These are phyloP conservation scores for Spinibarbus caldwelli DNA, from an alignment of 2,797 vertebrate species.

Conservation along the genomic window DNA sequence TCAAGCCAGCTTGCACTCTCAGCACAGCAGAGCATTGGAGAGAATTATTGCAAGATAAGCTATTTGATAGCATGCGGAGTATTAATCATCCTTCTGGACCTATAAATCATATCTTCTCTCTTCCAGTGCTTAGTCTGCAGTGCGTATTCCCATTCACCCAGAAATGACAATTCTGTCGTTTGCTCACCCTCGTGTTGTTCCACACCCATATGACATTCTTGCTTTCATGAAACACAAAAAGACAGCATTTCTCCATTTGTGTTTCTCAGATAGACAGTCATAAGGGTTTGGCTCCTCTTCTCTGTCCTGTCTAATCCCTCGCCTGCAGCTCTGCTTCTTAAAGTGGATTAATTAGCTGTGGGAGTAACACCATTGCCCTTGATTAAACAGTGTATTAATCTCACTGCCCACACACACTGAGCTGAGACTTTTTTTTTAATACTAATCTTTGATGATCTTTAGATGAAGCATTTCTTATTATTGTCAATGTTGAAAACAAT, in stretches of 20 bases:
- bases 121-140: not conserved
- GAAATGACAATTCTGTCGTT: not conserved
- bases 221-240: not conserved
- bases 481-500: not conserved
- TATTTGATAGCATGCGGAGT: conserved; percentile 5
- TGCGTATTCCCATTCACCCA: not conserved
- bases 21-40: not conserved
- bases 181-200: not conserved
- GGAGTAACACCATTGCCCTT: conserved; percentile 39
- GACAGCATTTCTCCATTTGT: not conserved
- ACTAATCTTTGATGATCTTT: not conserved
- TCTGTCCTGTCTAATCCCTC: conserved; percentile 8
- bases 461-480: not conserved
- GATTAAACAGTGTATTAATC: conserved; percentile 49
- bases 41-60: not conserved
- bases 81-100: not conserved
- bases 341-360: conserved; percentile 58
- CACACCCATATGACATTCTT: conserved; percentile 1
- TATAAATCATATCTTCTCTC: conserved; percentile 11
- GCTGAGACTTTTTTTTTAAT: not conserved
- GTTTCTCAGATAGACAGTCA: not conserved
- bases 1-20: not conserved
- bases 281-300: not conserved
- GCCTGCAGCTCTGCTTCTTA: conserved; percentile 41
- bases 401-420: not conserved